Conservation (phyloP, 2,888 invertebrate genomes). For the Alloplasta piceator region DNA sequence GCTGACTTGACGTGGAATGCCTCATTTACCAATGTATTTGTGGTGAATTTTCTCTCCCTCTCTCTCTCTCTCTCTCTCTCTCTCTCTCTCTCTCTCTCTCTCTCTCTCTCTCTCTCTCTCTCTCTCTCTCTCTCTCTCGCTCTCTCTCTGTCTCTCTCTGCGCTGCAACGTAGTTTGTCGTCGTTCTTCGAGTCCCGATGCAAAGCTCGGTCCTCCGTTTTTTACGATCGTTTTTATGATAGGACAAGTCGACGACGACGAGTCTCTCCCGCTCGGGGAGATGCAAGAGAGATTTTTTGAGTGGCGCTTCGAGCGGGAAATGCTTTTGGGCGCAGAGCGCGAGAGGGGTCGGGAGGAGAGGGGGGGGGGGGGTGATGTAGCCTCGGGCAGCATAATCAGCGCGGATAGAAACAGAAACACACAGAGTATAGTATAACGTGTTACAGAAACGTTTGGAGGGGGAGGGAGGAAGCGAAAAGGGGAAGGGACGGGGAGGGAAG, state of each 20-base stretch:
- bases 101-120: too few relatives aligned
- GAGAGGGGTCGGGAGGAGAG: neutral
- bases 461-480: too few relatives aligned
- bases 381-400: slow-evolving; percentile 22
- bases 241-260: slow-evolving; percentile 35
- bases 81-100: too few relatives aligned
- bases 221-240: slow-evolving; percentile 54
- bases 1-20: too few relatives aligned
- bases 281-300: slow-evolving; percentile 19
- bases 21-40: too few relatives aligned
- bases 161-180: neutral
- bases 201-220: slow-evolving; percentile 34
- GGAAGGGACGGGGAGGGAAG: too few relatives aligned
- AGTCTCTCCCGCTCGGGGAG: slow-evolving; percentile 9
- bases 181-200: slow-evolving; percentile 38
- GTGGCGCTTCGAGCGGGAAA: slow-evolving; percentile 39
- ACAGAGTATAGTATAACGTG: slow-evolving; percentile 7
- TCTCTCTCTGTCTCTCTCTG: too few relatives aligned
- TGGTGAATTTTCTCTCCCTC: too few relatives aligned
- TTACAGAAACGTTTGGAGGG: slow-evolving; percentile 10
- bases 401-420: slow-evolving; percentile 23
- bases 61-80: too few relatives aligned
- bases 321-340: slow-evolving; percentile 35
- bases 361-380: neutral
- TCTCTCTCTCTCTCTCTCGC: too few relatives aligned